Evolutionary conservation across 2,113 vertebrate species (phyloP).

Genomic region (Ammodytes dubius): DNA sequence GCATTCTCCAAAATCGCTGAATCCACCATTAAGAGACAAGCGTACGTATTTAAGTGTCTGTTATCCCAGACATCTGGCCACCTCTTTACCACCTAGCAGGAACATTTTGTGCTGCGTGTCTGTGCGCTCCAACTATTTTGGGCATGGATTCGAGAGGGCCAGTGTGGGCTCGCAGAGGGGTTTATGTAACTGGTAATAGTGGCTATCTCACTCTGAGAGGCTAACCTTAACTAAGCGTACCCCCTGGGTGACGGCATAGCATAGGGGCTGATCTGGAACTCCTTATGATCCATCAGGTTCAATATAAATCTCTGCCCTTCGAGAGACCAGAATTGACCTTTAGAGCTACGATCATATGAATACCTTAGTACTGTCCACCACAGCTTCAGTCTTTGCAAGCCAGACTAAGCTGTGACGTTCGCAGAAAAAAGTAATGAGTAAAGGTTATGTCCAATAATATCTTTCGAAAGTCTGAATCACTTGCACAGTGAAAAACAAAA

Average conservation of each 20-base stretch:
- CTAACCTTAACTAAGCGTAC: constrained; percentile 45
- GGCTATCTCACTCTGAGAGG: constrained; percentile 29
- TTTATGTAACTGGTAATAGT: constrained; percentile 24
- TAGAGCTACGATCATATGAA: constrained; percentile 28
- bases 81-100: not conserved
- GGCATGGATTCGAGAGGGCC: constrained; percentile 29
- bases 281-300: constrained; percentile 71
- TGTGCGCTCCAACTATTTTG: constrained; percentile 24
- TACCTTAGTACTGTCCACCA: constrained; percentile 6
- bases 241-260: not conserved
- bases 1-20: too few species aligned
- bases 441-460: not conserved
- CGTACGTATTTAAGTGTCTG: too few species aligned
- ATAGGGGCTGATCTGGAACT: constrained; percentile 26
- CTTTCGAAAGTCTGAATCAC: not conserved
- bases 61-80: constrained; percentile 8
- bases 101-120: constrained; percentile 27
- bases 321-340: constrained; percentile 62
- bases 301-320: constrained; percentile 55
- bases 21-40: too few species aligned
- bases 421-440: not conserved
- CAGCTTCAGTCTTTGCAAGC: not conserved
- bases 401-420: constrained; percentile 1
- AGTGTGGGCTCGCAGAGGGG: not conserved
- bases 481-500: too few species aligned